These are phyloP conservation scores for Mesocentrotus franciscanus DNA, from an alignment of 53 echinoderm and acorn worm genomes.

Conservation along the genomic window DNA sequence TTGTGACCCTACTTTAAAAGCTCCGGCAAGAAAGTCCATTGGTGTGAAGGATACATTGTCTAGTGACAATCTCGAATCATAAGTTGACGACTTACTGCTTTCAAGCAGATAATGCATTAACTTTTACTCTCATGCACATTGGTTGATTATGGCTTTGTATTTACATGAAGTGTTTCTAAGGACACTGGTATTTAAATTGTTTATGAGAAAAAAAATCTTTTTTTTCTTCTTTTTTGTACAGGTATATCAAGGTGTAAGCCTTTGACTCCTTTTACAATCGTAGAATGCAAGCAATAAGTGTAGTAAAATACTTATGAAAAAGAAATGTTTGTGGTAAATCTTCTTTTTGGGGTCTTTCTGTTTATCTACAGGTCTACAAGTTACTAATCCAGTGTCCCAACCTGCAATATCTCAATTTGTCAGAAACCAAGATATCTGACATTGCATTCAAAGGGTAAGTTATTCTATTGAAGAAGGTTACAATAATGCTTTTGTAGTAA, in stretches of 20 bases:
- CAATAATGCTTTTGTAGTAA: no score
- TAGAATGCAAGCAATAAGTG: no score
- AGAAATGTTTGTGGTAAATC: not conserved
- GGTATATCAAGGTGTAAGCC: no score
- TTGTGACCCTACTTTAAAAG: not conserved
- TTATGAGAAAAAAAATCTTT: no score
- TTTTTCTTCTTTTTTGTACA: no score
- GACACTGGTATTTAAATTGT: no score
- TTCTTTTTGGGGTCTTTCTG: not conserved
- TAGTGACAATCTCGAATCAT: not conserved
- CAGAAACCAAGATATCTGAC: constrained; percentile 91
- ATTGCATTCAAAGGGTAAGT: constrained; percentile 98
- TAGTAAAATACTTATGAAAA: no score
- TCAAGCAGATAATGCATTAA: not conserved
- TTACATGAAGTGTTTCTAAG: no score
- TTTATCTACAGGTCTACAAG: constrained; percentile 82
- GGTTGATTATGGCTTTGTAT: not conserved
- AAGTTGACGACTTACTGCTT: not conserved
- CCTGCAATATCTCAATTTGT: constrained; percentile 82
- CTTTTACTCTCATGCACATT: not conserved
- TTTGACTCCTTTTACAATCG: no score
- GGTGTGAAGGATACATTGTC: not conserved
- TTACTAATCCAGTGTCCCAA: constrained; percentile 90
- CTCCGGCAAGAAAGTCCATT: not conserved
- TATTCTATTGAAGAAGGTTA: not conserved